Percentiles rank a stretch among this genome's conserved stretches.
These are phyloP conservation scores for Chaetura pelagica DNA, from an alignment of 2,113 vertebrate genomes.

Conservation along the genomic window DNA sequence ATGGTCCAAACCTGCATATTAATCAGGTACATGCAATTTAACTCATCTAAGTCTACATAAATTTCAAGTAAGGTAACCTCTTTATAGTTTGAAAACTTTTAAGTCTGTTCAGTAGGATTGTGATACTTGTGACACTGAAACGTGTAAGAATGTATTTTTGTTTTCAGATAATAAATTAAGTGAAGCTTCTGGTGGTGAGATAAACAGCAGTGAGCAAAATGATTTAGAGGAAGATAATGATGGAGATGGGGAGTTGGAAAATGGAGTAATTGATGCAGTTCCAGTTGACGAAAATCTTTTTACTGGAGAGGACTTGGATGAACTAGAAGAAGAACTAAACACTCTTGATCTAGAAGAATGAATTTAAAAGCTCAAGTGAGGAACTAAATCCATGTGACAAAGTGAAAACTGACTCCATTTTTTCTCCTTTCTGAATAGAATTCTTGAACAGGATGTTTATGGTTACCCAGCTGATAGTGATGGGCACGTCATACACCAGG, in stretches of 20 bases:
- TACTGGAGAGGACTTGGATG: conserved; percentile 96
- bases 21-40: not conserved
- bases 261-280: conserved; percentile 83
- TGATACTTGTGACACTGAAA: not conserved
- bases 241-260: conserved; percentile 71
- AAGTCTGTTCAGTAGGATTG: not conserved
- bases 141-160: not conserved
- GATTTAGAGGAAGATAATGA: conserved; percentile 75
- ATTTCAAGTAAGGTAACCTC: not conserved
- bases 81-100: not conserved
- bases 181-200: conserved; percentile 89
- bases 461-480: conserved; percentile 71
- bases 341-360: conserved; percentile 93
- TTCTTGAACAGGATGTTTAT: conserved; percentile 70
- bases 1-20: not conserved
- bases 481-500: conserved; percentile 45
- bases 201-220: conserved; percentile 82
- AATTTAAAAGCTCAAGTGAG: conserved; percentile 48
- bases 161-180: conserved; percentile 90
- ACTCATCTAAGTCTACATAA: fast-evolving
- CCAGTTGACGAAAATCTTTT: conserved; percentile 99
- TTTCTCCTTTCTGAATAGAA: conserved; percentile 68
- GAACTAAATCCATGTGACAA: conserved; percentile 53
- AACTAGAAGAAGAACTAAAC: conserved; percentile 96
- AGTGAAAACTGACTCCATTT: conserved; percentile 69